phyloP scores from a whole-genome alignment of 1,140 invertebrate genomes.

The Amphibalanus amphitrite region DNA sequence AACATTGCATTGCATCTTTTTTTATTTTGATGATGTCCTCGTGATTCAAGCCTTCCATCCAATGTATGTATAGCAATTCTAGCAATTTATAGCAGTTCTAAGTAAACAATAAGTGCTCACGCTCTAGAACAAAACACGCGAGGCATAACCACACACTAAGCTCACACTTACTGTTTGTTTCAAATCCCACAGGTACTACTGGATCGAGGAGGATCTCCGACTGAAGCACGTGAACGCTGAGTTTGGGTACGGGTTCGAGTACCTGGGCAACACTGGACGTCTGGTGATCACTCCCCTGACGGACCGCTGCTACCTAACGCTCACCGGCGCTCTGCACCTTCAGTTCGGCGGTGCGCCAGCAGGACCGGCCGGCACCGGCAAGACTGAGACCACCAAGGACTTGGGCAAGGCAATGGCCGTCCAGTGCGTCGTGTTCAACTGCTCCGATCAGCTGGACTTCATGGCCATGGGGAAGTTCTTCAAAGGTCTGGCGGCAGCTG shows the following conservation, averaged over 20 bases:
- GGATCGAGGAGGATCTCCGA: constrained; percentile 37
- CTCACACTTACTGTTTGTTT: too few species aligned
- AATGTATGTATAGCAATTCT: too few species aligned
- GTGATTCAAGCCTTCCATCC: too few species aligned
- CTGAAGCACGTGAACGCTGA: constrained; percentile 43
- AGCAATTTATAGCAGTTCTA: too few species aligned
- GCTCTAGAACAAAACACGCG: too few species aligned
- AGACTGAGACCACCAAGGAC: constrained; percentile 90
- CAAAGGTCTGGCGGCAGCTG: constrained; percentile 65
- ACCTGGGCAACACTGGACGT: constrained; percentile 63
- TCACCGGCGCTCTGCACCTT: constrained; percentile 66
- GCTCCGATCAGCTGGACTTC: constrained; percentile 74
- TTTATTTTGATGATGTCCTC: too few species aligned
- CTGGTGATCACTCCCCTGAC: constrained; percentile 71
- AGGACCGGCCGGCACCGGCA: constrained; percentile 78
- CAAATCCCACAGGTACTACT: constrained; percentile 8
- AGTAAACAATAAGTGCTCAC: too few species aligned
- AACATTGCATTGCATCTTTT: too few species aligned
- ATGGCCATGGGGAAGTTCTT: constrained; percentile 27
- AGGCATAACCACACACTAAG: too few species aligned
- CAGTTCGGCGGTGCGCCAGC: constrained; percentile 70
- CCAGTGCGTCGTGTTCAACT: constrained; percentile 90
- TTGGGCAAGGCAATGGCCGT: constrained; percentile 84
- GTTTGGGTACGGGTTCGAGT: constrained; percentile 77
- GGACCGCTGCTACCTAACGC: constrained; percentile 44